Evolutionary conservation across 2,888 invertebrate species (phyloP), one percentile per base, ranked within the genome.

Genomic region (Linnaemya tessellans): DNA sequence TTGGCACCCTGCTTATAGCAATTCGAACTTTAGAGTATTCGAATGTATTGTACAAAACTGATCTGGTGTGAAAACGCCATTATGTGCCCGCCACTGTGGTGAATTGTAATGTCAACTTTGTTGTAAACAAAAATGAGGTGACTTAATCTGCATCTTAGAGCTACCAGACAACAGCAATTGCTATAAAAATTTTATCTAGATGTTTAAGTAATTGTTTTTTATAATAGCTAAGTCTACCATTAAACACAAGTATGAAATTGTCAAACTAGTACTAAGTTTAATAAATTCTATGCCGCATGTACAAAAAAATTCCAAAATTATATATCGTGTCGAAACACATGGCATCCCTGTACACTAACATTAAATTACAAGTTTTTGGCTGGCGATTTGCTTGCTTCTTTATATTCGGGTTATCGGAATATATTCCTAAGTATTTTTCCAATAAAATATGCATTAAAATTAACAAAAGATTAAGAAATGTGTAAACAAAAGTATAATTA

Each of bases 291-390:
- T 1, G n/a, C 9, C 5, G 1, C 0, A 22, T 10, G 15, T 38
- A 25, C 0, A 56, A 70, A 38, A 0, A 35, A n/a, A 18, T 30
- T 41, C 10, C n/a, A n/a, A 5, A 35, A 1, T 5, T 15, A 18
- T 0, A 58, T 58, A 22, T 25, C 7, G 0, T 13, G 49, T 30
- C 25, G 15, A 18, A 18, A 20, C 1, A 60, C 77, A 64, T 82
- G 82, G 82, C 71, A 77, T 25, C 77, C 18, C 11, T 49, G 5
- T 64, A 11, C 49, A 58, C 82, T 46, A 81, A 84, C 73, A 81
- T 75, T 38, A 79, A 84, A 70, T 82, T 82, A 84, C 56, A 74
- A 82, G 75, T 83, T 81, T 81, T 46, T 58, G 51, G 60, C 80
- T 75, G 49, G 46, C 74, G 49, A 79, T 49, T 85, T 85, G 51